Conservation (phyloP, 2,888 invertebrate genomes). For the Chrysina gloriosa region DNA sequence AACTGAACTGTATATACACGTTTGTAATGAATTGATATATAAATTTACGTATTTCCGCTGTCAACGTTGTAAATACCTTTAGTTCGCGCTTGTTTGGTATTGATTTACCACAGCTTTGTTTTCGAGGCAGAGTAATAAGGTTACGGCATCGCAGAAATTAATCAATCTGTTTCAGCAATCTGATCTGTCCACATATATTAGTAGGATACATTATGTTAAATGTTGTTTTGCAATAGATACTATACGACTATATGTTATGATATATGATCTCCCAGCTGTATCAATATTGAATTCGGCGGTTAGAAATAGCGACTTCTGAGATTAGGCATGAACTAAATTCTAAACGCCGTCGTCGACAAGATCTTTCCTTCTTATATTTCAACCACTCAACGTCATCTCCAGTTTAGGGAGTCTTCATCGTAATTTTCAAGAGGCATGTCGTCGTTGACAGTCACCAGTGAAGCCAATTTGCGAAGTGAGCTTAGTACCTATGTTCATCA, state of each 20-base stretch:
- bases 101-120: neutral
- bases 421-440: too few species aligned
- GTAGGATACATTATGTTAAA: slow-evolving; percentile 1
- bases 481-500: too few species aligned
- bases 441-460: too few species aligned
- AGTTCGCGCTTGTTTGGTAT: neutral
- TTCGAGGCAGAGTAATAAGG: neutral
- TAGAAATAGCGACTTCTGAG: neutral
- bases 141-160: neutral
- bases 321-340: neutral
- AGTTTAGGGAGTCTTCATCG: too few species aligned
- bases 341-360: neutral
- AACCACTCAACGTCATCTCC: too few species aligned
- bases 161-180: neutral
- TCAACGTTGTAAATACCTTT: neutral
- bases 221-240: neutral
- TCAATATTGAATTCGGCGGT: neutral
- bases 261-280: neutral
- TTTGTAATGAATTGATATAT: too few species aligned
- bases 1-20: too few species aligned
- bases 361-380: neutral
- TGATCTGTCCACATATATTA: neutral
- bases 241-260: neutral
- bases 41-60: too few species aligned
- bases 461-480: too few species aligned